These are phyloP conservation scores for Lytechinus pictus DNA, from an alignment of 35 echinoderm and acorn worm species.

Conservation along the genomic window DNA sequence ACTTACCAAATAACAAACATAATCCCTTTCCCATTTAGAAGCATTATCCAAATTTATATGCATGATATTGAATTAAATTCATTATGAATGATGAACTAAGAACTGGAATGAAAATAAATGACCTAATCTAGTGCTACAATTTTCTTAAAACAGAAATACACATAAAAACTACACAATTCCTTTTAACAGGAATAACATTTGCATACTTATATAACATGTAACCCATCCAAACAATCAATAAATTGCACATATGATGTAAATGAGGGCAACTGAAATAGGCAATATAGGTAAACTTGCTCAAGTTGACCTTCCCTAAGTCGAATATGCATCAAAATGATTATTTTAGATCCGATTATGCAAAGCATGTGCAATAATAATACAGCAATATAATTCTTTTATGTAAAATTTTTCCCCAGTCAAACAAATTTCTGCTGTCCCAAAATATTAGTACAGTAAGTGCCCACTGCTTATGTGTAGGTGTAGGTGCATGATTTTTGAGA, in stretches of 20 bases:
- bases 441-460: too few relatives aligned
- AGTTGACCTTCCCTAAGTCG: too few relatives aligned
- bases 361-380: too few relatives aligned
- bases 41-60: too few relatives aligned
- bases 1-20: too few relatives aligned
- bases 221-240: background rate
- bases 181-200: background rate
- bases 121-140: background rate
- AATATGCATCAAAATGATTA: too few relatives aligned
- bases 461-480: background rate
- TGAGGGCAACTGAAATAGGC: background rate
- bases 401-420: too few relatives aligned
- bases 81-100: background rate
- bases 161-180: background rate
- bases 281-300: background rate
- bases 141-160: background rate
- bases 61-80: background rate
- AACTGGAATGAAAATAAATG: background rate
- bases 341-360: too few relatives aligned
- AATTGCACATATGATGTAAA: background rate
- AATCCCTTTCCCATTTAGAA: too few relatives aligned
- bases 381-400: too few relatives aligned
- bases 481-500: background rate
- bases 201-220: too few relatives aligned
- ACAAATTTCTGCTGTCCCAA: too few relatives aligned